These are phyloP conservation scores for Enchytraeus crypticus DNA, from an alignment of 2,888 invertebrate genomes.

Conservation along the genomic window DNA sequence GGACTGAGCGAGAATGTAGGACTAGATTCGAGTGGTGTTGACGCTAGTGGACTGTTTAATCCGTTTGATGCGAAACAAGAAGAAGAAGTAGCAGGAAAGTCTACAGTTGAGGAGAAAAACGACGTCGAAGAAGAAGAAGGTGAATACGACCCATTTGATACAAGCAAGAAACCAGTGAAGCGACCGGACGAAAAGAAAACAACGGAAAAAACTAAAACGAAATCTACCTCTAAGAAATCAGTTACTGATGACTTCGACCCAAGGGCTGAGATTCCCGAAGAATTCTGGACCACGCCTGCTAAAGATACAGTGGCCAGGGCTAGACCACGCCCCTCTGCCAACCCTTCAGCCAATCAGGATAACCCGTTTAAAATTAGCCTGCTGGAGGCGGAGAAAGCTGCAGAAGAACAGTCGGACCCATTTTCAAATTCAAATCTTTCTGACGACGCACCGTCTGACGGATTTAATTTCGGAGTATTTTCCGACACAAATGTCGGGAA, in stretches of 20 bases:
- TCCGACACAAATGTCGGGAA: background rate
- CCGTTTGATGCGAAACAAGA: too few species aligned
- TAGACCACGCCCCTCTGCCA: constrained; percentile 5
- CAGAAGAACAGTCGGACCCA: background rate
- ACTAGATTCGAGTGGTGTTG: too few species aligned
- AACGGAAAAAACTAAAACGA: too few species aligned
- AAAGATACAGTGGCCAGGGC: background rate
- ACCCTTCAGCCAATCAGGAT: constrained; percentile 5
- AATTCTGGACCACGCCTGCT: background rate
- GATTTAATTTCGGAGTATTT: background rate
- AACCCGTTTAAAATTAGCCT: constrained; percentile 23
- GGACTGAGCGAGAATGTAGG: background rate
- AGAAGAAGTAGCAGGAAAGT: too few species aligned
- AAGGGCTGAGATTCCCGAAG: constrained; percentile 15
- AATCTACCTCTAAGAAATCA: too few species aligned
- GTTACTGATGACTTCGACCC: constrained; percentile 27
- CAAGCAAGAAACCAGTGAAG: too few species aligned
- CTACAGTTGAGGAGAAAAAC: too few species aligned
- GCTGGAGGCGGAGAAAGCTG: constrained; percentile 3
- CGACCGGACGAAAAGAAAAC: too few species aligned
- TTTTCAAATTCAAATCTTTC: background rate
- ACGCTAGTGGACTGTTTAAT: too few species aligned
- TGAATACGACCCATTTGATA: too few species aligned
- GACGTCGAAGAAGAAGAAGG: too few species aligned
- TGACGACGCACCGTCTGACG: background rate